phyloP scores from a whole-genome alignment of 2,113 vertebrate genomes.

The Sapayoa aenigma region DNA sequence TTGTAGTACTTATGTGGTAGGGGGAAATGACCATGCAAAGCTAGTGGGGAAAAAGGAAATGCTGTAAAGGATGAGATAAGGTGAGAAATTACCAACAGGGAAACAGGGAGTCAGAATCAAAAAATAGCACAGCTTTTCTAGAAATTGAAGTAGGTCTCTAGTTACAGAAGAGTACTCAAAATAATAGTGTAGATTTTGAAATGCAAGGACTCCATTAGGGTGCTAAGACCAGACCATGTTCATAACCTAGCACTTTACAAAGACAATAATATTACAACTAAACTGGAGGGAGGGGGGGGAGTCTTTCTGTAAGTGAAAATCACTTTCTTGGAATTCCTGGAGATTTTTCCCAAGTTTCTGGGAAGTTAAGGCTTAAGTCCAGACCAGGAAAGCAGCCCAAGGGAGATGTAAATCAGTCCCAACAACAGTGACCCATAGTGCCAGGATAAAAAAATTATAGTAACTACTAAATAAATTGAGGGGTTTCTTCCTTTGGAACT shows the following conservation, averaged over 20 bases:
- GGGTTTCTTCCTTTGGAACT: background rate
- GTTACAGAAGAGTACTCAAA: background rate
- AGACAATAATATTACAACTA: background rate
- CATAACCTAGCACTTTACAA: background rate
- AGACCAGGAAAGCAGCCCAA: background rate
- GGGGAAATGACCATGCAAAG: background rate
- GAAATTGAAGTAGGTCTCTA: background rate
- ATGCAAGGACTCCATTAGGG: background rate
- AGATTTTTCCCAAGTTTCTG: background rate
- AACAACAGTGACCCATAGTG: background rate
- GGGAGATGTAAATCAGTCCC: background rate
- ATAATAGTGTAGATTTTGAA: background rate
- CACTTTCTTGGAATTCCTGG: background rate
- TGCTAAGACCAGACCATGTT: background rate
- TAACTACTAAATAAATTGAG: background rate
- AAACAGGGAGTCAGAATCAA: background rate
- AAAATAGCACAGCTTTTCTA: background rate
- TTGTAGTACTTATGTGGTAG: background rate
- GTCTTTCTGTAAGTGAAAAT: background rate
- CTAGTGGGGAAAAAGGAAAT: background rate
- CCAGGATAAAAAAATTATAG: background rate
- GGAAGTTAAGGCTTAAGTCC: background rate
- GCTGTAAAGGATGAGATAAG: background rate
- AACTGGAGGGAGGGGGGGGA: fast-evolving
- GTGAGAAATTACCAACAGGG: background rate